Evolutionary conservation across 2,113 vertebrate genomes (phyloP).

Genomic region (Hippocampus guttulatus): DNA sequence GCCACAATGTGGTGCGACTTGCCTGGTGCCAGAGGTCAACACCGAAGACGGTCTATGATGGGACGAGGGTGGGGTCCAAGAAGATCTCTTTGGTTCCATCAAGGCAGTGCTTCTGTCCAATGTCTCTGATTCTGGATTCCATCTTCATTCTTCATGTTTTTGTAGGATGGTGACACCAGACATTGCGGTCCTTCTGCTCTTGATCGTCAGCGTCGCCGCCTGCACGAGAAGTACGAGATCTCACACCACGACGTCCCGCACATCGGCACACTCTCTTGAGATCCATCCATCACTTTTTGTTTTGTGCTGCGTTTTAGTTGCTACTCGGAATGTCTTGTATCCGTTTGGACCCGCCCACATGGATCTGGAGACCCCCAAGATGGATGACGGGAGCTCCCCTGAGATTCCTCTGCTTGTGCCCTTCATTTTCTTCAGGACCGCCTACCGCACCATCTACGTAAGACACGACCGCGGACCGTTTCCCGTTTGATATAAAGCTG

Average conservation of each 20-base stretch:
- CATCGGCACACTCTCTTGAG: neutral
- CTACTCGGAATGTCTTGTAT: constrained; percentile 80
- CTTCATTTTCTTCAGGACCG: constrained; percentile 83
- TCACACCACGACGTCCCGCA: too few species aligned
- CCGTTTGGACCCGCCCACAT: constrained; percentile 70
- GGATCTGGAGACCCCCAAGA: constrained; percentile 88
- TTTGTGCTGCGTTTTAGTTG: constrained; percentile 61
- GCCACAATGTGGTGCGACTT: too few species aligned
- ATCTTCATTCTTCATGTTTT: constrained; percentile 7
- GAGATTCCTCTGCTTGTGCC: constrained; percentile 83
- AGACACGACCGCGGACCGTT: constrained; percentile 50
- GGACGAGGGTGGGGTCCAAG: too few species aligned
- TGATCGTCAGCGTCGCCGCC: constrained; percentile 65
- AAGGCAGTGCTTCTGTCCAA: too few species aligned
- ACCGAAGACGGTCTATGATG: too few species aligned
- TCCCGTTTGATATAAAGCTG: too few species aligned
- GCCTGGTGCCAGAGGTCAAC: too few species aligned
- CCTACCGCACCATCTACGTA: constrained; percentile 89
- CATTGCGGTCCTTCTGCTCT: constrained; percentile 70
- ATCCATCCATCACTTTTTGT: neutral
- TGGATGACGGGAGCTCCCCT: constrained; percentile 92
- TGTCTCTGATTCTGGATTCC: too few species aligned
- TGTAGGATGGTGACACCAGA: constrained; percentile 72
- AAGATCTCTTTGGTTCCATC: too few species aligned
- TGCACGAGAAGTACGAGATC: constrained; percentile 56